Conservation (phyloP, 2,888 invertebrate genomes). For the Oscheius myriophilus region DNA sequence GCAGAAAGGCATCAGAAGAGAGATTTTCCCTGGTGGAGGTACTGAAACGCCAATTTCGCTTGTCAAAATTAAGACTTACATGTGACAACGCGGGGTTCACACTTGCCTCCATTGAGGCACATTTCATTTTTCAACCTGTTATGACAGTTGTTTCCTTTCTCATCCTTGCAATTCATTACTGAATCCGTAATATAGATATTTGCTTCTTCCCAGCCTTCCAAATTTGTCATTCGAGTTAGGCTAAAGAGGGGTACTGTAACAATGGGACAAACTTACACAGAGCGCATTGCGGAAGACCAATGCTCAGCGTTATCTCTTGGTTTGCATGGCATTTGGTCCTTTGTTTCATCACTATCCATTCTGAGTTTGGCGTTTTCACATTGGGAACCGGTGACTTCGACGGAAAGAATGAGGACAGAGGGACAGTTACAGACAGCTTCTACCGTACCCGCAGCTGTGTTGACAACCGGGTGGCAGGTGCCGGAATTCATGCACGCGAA, state of each 20-base stretch:
- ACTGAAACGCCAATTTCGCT: neutral
- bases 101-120: slow-evolving; percentile 21
- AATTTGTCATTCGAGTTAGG: too few species aligned
- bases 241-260: too few species aligned
- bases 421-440: slow-evolving; percentile 42
- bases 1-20: slow-evolving; percentile 23
- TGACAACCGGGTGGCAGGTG: slow-evolving; percentile 16
- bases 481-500: slow-evolving; percentile 29
- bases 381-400: neutral
- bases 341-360: neutral
- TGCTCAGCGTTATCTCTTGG: neutral
- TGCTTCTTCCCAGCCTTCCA: too few species aligned
- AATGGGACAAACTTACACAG: neutral
- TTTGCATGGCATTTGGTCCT: neutral
- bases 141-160: too few species aligned
- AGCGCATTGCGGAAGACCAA: neutral
- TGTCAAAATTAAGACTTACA: slow-evolving; percentile 6
- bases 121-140: too few species aligned
- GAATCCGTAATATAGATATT: too few species aligned
- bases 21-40: neutral
- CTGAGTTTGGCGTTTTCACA: neutral
- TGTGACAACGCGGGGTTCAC: slow-evolving; percentile 26
- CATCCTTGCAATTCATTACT: too few species aligned
- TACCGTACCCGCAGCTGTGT: slow-evolving; percentile 29
- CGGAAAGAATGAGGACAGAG: neutral